phyloP scores from a whole-genome alignment of 2,113 vertebrate species.

The Solenodon paradoxus region DNA sequence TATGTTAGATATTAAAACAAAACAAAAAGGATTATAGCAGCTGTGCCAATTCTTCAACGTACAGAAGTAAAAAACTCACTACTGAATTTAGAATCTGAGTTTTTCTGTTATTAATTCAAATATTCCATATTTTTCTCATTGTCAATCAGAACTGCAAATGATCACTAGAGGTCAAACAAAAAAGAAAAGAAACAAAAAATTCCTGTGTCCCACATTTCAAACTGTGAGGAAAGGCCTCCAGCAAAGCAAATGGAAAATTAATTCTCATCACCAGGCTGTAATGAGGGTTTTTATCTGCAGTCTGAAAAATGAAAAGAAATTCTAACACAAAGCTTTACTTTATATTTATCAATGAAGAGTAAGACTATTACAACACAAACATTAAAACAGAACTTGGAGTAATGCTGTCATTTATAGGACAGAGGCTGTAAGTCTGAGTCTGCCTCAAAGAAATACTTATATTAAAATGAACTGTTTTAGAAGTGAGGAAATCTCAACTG shows the following conservation, averaged over 20 bases:
- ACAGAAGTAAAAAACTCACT: background rate
- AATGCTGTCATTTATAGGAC: background rate
- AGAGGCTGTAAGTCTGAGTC: background rate
- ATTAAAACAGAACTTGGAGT: slow-evolving; percentile 1
- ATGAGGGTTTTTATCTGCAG: background rate
- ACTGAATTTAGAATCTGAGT: slow-evolving; percentile 47
- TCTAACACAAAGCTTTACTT: slow-evolving; percentile 15
- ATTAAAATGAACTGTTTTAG: slow-evolving; percentile 39
- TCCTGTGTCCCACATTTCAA: slow-evolving; percentile 25
- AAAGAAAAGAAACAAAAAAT: slow-evolving; percentile 39
- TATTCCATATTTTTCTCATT: background rate
- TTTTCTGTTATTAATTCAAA: slow-evolving; percentile 53
- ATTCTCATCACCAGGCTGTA: background rate
- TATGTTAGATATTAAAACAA: slow-evolving; percentile 60
- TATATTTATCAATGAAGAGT: slow-evolving; percentile 13
- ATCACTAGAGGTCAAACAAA: background rate
- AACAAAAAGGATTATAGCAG: slow-evolving; percentile 45
- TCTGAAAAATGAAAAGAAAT: slow-evolving; percentile 37
- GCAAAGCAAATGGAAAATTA: slow-evolving; percentile 37
- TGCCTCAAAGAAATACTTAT: slow-evolving; percentile 13
- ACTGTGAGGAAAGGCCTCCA: background rate
- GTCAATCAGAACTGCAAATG: slow-evolving; percentile 40
- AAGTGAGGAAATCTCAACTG: slow-evolving; percentile 23
- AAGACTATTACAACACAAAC: slow-evolving; percentile 18
- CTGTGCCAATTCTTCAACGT: slow-evolving; percentile 38